These are phyloP conservation scores for Drosophila hamatofila DNA, from an alignment of 2,888 invertebrate genomes.

Conservation along the genomic window DNA sequence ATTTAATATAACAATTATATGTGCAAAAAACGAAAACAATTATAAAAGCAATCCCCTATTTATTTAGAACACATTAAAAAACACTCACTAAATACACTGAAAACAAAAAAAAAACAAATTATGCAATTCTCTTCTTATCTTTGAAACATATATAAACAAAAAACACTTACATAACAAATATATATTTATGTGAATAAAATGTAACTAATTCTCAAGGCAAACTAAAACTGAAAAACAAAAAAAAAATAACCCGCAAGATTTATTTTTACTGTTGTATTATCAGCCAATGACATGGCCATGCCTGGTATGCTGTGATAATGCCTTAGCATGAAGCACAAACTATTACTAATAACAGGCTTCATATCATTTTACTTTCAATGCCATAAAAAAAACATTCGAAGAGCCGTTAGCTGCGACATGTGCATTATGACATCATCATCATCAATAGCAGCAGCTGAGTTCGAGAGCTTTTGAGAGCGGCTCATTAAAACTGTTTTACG, in stretches of 20 bases:
- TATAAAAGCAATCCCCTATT: conserved; percentile 74
- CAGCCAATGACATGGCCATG: conserved; percentile 31
- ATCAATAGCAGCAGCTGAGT: conserved; percentile 35
- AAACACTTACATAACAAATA: conserved; percentile 62
- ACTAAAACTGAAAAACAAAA: conserved; percentile 31
- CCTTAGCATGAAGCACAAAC: conserved; percentile 33
- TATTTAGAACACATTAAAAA: conserved; percentile 67
- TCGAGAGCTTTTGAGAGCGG: conserved; percentile 38
- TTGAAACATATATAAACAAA: conserved; percentile 42
- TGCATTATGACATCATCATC: conserved; percentile 60
- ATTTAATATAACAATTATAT: conserved; percentile 63
- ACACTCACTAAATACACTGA: conserved; percentile 41
- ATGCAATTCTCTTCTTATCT: conserved; percentile 72
- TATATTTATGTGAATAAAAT: conserved; percentile 79
- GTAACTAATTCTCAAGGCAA: conserved; percentile 82
- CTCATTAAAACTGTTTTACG: conserved; percentile 1
- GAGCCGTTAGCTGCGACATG: conserved; percentile 45
- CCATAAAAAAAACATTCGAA: conserved; percentile 36
- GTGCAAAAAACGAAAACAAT: conserved; percentile 51
- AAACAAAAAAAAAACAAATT: conserved; percentile 33
- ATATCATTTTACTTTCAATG: conserved; percentile 47
- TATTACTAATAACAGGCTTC: conserved; percentile 23
- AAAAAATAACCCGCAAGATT: conserved; percentile 16
- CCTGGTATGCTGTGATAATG: conserved; percentile 51
- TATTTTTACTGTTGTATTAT: conserved; percentile 25